Evolutionary conservation across 2,888 invertebrate genomes (phyloP), one percentile per base, ranked within the genome.

Genomic region (Bellardia pandia): DNA sequence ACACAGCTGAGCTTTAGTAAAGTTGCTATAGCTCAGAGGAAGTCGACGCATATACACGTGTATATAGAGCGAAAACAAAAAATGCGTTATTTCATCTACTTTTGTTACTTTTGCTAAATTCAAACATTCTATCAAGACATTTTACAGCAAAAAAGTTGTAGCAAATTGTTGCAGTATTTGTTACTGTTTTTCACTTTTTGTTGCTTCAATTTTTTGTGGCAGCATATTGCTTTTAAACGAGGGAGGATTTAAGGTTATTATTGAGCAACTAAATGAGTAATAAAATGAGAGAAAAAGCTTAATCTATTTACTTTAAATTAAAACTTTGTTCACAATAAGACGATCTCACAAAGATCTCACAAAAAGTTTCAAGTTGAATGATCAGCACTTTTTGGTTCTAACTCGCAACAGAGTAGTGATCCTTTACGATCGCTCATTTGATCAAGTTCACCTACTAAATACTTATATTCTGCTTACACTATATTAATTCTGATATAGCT

Each of bases 131-230:
- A 11, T 4, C 37, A 45, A 77, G 80, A 58, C 84, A 84, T 84
- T 87, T 87, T 78, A 75, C 74, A 74, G 80, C 51, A 69, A 79
- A 77, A 81, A 87, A 85, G 74, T 87, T 87, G 77, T 74, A 78
- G 77, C 78, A 85, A 85, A 75, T 84, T 85, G 51, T 60, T 71
- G 23, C n/a, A 60, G 16, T 60, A 62, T 60, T 74, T 37, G 40
- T 69, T 64, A 72, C 42, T 23, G 14, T 3, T 40, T 16, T 23
- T 48, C n/a, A 13, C 51, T 42, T 53, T 51, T 77, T 23, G 9
- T 37, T 69, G 71, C 60, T 68, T 33, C 48, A 62, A n/a, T 37
- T 23, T 72, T 71, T 77, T 66, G 30, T 23, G 51, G 62, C 33
- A 62, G 33, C 13, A 56, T 30, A 48, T 56, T 75, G 51, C 23